Evolutionary conservation across 2,797 vertebrate genomes (phyloP).

Genomic region (Argya squamiceps): DNA sequence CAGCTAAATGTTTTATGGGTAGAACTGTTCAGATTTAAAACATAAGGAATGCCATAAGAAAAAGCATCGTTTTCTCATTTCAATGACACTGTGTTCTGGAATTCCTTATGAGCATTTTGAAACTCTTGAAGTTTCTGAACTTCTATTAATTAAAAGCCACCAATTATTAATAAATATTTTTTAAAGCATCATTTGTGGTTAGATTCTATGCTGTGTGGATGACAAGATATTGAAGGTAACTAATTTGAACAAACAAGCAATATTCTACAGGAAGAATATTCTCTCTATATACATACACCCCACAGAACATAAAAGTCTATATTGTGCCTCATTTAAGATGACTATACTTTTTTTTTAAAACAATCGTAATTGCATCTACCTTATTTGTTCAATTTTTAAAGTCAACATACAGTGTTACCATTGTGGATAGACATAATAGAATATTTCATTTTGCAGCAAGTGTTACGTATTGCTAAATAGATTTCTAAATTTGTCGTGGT

Average conservation of each 20-base stretch:
- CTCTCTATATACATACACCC: fast-evolving
- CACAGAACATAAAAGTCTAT: neutral
- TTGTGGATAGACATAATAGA: neutral
- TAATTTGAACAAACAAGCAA: neutral
- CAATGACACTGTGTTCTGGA: neutral
- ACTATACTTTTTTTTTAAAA: neutral
- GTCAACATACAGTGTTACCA: neutral
- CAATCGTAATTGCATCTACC: neutral
- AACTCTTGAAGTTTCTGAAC: neutral
- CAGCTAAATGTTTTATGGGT: neutral
- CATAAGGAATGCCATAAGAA: neutral
- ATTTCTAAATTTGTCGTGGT: neutral
- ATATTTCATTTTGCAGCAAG: neutral
- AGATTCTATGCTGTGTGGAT: neutral
- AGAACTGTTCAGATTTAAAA: neutral
- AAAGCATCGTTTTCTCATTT: neutral
- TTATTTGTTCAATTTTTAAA: neutral
- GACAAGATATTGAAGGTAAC: neutral
- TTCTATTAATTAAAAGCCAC: neutral
- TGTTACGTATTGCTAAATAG: neutral
- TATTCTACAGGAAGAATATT: neutral
- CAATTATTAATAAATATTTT: neutral
- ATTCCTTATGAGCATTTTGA: neutral
- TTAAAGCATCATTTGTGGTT: neutral
- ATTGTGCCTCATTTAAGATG: neutral